Evolutionary conservation across 2,888 invertebrate species (phyloP), one percentile per base, ranked within the genome.

Genomic region (Melangyna quadrimaculata): DNA sequence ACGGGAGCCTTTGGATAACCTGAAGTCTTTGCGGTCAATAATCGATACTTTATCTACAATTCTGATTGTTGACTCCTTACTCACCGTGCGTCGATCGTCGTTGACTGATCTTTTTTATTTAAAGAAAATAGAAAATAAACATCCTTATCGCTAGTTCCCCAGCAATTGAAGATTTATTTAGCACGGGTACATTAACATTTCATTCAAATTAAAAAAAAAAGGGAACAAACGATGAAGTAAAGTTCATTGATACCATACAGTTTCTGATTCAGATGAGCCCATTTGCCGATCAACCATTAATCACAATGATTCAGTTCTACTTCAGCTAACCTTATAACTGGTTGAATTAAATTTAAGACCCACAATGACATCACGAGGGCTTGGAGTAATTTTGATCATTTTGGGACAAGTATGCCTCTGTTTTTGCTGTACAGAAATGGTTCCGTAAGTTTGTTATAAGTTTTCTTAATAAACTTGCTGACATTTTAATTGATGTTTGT

Each of bases 361-460:
- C 14, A 22, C 14, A 17, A 86, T 86, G 86, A 57, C 57, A 43
- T 14, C 69, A 2, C 35, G 57, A 22, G 9, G 35, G 8, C 12
- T 73, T 51, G 48, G 40, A 72, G 53, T 63, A 73, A 32, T 75
- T 29, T 48, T 88, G 5, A 27, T 87, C 8, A 32, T 73, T 9
- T 45, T 87, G 14, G 72, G 29, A n/a, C 81, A 84, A 7, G 24
- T 88, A 12, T 55, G 29, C 5, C 32, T 72, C 1, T 81, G 83
- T 48, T 75, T 88, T 71, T 88, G 87, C 35, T 91, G 91, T 78
- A 89, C 89, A 0, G 89, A 90, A 51, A 87, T 88, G 67, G 88
- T 89, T 72, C 90, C 90, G 91, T 91, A 89, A 91, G 91, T 89
- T 63, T 9, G 2, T 12, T 6, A 27, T 10, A 3, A 12, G 1